These are phyloP conservation scores for Drosophila ustulata DNA, from an alignment of 2,888 invertebrate species.

Conservation along the genomic window DNA sequence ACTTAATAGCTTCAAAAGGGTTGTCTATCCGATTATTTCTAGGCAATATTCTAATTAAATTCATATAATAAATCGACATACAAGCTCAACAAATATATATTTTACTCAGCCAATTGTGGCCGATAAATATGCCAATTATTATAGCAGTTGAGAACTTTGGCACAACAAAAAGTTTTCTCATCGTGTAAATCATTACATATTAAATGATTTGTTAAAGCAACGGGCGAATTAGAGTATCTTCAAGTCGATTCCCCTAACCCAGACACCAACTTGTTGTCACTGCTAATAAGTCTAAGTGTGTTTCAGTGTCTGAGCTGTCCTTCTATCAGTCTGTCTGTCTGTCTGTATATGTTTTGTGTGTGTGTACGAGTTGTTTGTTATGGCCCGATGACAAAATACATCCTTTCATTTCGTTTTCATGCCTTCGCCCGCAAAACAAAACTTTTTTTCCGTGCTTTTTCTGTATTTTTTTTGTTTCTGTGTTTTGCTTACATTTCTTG, in stretches of 20 bases:
- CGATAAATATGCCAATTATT: background rate
- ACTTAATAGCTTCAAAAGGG: no score
- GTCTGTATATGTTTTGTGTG: background rate
- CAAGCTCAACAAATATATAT: background rate
- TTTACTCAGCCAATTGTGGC: background rate
- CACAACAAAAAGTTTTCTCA: background rate
- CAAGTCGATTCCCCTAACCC: background rate
- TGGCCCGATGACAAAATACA: constrained; percentile 46
- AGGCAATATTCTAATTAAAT: no score
- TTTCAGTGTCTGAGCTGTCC: background rate
- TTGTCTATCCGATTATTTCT: no score
- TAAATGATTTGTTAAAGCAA: background rate
- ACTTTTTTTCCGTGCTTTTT: constrained; percentile 34
- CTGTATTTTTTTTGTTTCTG: constrained; percentile 13
- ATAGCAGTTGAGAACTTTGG: background rate
- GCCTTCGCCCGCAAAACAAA: constrained; percentile 23
- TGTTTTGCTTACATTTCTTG: constrained; percentile 34
- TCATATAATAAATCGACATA: no score
- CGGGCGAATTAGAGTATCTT: constrained; percentile 18
- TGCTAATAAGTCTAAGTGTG: constrained; percentile 8
- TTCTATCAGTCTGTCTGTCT: background rate
- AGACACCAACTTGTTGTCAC: constrained; percentile 39
- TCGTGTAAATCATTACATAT: background rate
- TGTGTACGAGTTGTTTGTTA: constrained; percentile 21
- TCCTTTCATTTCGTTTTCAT: constrained; percentile 41